Base-by-base conservation (phyloP, 2,888 invertebrate genomes). In the Apotomis betuletana region DNA sequence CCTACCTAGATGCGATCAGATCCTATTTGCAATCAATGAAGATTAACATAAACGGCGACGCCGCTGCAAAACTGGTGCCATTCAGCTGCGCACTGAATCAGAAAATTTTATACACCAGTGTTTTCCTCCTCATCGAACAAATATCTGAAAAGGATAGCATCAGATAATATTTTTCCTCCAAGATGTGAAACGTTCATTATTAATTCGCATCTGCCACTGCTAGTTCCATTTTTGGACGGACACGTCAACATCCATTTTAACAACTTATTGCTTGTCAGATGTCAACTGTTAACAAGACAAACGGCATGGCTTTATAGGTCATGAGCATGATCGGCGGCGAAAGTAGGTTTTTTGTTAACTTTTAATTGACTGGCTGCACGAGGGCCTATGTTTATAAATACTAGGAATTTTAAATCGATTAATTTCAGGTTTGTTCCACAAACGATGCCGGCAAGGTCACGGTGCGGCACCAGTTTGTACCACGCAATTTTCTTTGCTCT, bases 401-500 rank as follows among this genome's bases (percentile, higher is more conserved):
- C 79, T 77, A 79, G 77, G 85, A 83, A 79, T 82, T 79, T 80
- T 76, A 77, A 80, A 90, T 91, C 90, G 90, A 91, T 91, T 90
- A 81, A 75, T 81, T 85, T 81, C 77, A 85, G 83, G 84, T 87
- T 87, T 79, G 84, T 81, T 83, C 81, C 78, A 83, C 80, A 85
- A 86, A 85, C 82, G 84, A 86, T 83, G 84, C 69, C 51, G 76
- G 75, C 89, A 92, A 91, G 92, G 92, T 89, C 89, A 87, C 76
- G 84, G 88, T 88, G 86, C 85, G 85, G 92, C 92, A 90, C 92
- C 92, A 90, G 90, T 79, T 86, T 80, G 92, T 92, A 90, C 92
- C 92, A 91, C 80, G 90, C 86, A 82, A 85, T 82, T 84, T 76
- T 77, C 76, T 84, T 84, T 86, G 80, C 83, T 85, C 83, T 85